These are phyloP conservation scores for Xyrauchen texanus DNA, from an alignment of 2,113 vertebrate genomes.

Conservation along the genomic window DNA sequence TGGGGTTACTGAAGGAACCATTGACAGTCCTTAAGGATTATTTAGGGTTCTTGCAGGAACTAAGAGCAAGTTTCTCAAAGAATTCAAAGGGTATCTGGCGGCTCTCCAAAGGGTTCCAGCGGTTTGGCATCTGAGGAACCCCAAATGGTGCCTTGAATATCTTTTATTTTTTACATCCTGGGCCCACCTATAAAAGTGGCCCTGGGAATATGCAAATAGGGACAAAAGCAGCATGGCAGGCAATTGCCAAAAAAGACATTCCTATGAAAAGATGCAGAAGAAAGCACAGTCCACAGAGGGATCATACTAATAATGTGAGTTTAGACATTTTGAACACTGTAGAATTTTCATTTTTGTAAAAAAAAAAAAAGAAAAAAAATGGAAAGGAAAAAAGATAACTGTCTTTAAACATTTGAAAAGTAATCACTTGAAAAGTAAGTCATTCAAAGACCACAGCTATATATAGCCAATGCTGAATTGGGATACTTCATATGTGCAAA, in stretches of 20 bases:
- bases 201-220: conserved; percentile 23
- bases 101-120: too few relatives aligned
- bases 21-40: too few relatives aligned
- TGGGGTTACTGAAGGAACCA: too few relatives aligned
- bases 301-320: background rate
- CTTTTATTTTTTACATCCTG: too few relatives aligned
- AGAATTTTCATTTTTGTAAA: conserved; percentile 47
- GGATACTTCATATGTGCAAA: conserved; percentile 42
- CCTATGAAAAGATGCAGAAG: conserved; percentile 3
- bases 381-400: background rate
- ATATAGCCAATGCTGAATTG: conserved; percentile 42
- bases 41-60: too few relatives aligned
- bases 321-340: conserved; percentile 37
- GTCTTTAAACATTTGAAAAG: conserved; percentile 24
- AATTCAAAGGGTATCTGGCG: too few relatives aligned
- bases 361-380: conserved; percentile 22
- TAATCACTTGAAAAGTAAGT: conserved; percentile 19
- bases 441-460: conserved; percentile 42
- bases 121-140: too few relatives aligned
- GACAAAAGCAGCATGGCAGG: background rate
- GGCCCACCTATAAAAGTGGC: background rate
- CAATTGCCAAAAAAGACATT: conserved; percentile 29
- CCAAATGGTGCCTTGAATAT: too few relatives aligned
- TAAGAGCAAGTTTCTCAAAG: too few relatives aligned
- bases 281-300: conserved; percentile 48